phyloP scores from a whole-genome alignment of 2,113 vertebrate species.

The Datnioides undecimradiatus region DNA sequence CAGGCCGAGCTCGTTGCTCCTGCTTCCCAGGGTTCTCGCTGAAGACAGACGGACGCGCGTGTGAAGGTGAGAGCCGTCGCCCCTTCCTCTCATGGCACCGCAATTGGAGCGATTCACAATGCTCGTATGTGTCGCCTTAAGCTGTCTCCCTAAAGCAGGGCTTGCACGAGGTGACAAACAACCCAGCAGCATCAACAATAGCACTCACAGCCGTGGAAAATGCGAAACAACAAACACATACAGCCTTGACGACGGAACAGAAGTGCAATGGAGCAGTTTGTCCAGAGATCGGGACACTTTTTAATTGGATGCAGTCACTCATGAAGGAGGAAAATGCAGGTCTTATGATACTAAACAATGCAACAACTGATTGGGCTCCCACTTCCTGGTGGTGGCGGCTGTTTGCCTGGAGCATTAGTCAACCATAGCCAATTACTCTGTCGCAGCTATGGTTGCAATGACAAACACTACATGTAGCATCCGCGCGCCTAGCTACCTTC shows the following conservation, averaged over 20 bases:
- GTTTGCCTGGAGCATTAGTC: constrained; percentile 39
- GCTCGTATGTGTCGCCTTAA: constrained; percentile 32
- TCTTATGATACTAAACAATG: constrained; percentile 56
- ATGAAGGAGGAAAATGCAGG: constrained; percentile 45
- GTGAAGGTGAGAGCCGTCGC: constrained; percentile 86
- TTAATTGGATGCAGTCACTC: constrained; percentile 63
- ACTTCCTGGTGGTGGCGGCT: constrained; percentile 23
- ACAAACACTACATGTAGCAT: constrained; percentile 33
- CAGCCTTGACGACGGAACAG: not conserved
- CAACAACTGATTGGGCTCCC: constrained; percentile 26
- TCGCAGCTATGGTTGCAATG: constrained; percentile 21
- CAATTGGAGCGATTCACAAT: constrained; percentile 43
- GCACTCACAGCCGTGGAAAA: not conserved
- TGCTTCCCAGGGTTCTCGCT: constrained; percentile 90
- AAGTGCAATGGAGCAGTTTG: constrained; percentile 26
- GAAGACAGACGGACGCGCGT: constrained; percentile 86
- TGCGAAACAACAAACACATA: constrained; percentile 21
- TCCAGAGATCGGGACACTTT: constrained; percentile 33
- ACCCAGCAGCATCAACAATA: constrained; percentile 7
- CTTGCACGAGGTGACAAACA: constrained; percentile 38
- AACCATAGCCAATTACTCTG: constrained; percentile 62
- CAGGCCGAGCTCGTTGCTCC: constrained; percentile 84
- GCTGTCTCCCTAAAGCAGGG: constrained; percentile 9
- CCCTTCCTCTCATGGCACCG: not conserved
- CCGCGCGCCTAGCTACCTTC: constrained; percentile 7